Evolutionary conservation across 2,113 vertebrate species (phyloP), one percentile per base, ranked within the genome.

Genomic region (Perognathus longimembris): DNA sequence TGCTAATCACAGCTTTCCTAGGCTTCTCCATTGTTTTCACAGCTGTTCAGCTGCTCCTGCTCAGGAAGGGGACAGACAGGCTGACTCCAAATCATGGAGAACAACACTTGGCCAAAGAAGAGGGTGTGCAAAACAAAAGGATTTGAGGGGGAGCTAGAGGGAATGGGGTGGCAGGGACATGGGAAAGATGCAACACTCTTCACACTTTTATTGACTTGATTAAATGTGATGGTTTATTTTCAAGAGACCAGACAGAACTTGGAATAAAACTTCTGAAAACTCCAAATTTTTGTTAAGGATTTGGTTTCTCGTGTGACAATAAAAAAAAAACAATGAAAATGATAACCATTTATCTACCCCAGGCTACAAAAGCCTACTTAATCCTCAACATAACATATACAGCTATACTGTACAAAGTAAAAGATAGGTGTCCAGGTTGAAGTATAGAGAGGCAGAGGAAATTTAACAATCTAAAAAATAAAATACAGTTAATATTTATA

Each of bases 41-140:
- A 98, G 97, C 97, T 98, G 97, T 93, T 97, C 94, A 73, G 88
- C 78, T 92, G 88, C 90, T 96, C 95, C 93, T 96, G 81, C 85
- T 94, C 95, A 88, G 92, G 89, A 91, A 91, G 91, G 83, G 67
- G 86, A 92, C 83, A 94, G 96, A 96, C 95, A 94, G 91, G 85
- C 86, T 18, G 75, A 96, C 91, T 88, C 95, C 88, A 40, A 95
- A 94, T 89, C 92, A 93, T 50, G 85, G 83, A 88, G 75, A 93
- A 83, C 90, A 96, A 93, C 54, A 85, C 88, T 91, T 17, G 1
- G 14, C 80, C 91, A 77, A 64, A 92, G 83, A 95, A 11, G 59
- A 82, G 28, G 64, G 40, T 85, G 22, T 32, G 73, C 42, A 63
- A 36, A 84, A 77, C 20, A 59, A 45, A 61, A 81, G 45, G 70